These are phyloP conservation scores for Tipula unca DNA, from an alignment of 2,888 invertebrate genomes.

Conservation along the genomic window DNA sequence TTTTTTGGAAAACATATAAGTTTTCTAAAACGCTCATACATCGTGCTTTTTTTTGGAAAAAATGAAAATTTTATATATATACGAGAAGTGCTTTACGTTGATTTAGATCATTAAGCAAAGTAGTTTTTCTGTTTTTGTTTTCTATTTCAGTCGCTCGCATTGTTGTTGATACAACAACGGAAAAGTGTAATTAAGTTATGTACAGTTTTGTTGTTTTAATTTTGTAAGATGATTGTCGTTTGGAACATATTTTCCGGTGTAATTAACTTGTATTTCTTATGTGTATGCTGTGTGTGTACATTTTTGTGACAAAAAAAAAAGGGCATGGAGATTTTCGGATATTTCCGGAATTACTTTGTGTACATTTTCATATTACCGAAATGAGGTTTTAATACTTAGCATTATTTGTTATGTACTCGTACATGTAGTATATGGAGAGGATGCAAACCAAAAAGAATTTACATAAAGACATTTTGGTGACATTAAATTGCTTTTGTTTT, in stretches of 20 bases:
- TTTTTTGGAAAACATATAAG: neutral
- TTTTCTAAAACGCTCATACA: neutral
- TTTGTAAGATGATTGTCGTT: neutral
- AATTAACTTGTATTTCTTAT: neutral
- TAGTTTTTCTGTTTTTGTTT: neutral
- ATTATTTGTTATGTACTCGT: too few relatives aligned
- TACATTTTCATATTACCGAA: neutral
- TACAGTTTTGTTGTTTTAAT: neutral
- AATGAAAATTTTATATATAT: neutral
- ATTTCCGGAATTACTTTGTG: neutral
- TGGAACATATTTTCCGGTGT: neutral
- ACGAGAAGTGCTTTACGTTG: neutral
- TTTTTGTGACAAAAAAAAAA: neutral
- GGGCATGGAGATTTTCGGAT: neutral
- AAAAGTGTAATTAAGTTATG: neutral
- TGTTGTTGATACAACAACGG: neutral
- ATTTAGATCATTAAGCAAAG: neutral
- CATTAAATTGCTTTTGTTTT: too few relatives aligned
- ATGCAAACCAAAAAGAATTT: neutral
- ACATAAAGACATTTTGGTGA: neutral
- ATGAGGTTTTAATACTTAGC: neutral
- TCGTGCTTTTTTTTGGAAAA: neutral
- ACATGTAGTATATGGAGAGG: too few relatives aligned
- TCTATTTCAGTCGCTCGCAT: neutral
- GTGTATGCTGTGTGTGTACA: neutral